Conservation (phyloP, 92 coral and sea anemone species). For the Palythoa grandis region DNA sequence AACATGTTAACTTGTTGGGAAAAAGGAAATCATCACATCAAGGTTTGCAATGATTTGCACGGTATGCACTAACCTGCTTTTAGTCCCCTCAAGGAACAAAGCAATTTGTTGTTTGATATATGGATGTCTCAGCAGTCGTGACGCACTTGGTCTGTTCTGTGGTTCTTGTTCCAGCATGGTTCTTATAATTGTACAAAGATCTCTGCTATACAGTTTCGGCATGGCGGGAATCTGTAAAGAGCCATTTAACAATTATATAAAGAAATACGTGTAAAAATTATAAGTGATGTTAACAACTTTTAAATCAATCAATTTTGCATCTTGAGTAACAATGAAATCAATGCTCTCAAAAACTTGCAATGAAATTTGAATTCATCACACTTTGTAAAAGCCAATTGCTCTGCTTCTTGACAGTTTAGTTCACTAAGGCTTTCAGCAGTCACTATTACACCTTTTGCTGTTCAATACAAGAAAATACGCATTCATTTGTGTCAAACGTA, state of each 20-base stretch:
- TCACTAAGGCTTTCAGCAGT: too few relatives aligned
- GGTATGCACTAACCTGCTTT: slow-evolving; percentile 72
- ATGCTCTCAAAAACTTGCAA: too few relatives aligned
- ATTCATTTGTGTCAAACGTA: too few relatives aligned
- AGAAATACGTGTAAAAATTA: background rate
- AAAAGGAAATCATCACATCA: too few relatives aligned
- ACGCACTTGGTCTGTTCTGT: slow-evolving; percentile 91
- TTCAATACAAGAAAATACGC: too few relatives aligned
- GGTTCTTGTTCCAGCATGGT: slow-evolving; percentile 96
- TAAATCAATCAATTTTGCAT: too few relatives aligned
- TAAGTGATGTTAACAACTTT: background rate
- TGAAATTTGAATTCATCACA: too few relatives aligned
- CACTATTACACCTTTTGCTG: too few relatives aligned
- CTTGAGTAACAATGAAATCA: too few relatives aligned
- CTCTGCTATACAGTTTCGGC: slow-evolving; percentile 88
- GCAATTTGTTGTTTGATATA: slow-evolving; percentile 97
- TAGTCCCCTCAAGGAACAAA: slow-evolving; percentile 94
- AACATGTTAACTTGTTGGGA: background rate
- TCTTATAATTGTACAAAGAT: slow-evolving; percentile 84
- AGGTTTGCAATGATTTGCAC: too few relatives aligned
- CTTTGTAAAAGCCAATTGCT: too few relatives aligned
- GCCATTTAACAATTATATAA: background rate
- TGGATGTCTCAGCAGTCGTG: slow-evolving; percentile 85
- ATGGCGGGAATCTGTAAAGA: slow-evolving; percentile 81
- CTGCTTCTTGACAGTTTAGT: too few relatives aligned